Conservation (phyloP, 2,113 vertebrate species). For the Pterocles orientalis region DNA sequence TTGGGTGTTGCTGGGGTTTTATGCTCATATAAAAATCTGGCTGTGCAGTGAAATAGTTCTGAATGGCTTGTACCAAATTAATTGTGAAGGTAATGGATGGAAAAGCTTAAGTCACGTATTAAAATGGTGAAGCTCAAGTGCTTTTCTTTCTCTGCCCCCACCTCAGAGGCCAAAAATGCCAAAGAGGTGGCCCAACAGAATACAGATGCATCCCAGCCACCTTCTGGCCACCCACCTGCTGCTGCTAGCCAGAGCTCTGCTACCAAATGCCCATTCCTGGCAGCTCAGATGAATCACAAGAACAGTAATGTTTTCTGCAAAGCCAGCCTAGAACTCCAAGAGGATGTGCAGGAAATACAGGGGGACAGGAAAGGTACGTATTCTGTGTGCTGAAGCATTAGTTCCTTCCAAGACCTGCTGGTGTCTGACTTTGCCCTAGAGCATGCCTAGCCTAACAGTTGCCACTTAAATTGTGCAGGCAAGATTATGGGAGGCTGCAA, state of each 20-base stretch:
- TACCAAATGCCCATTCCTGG: constrained; percentile 94
- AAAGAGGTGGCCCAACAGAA: constrained; percentile 43
- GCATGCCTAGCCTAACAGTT: neutral
- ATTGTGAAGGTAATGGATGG: no score
- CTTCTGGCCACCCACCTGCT: constrained; percentile 73
- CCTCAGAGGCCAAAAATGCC: constrained; percentile 63
- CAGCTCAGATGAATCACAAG: constrained; percentile 90
- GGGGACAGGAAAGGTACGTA: constrained; percentile 82
- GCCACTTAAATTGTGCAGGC: neutral
- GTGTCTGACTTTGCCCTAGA: neutral
- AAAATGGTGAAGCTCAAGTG: neutral
- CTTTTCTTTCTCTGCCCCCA: neutral
- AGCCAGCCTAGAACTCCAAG: constrained; percentile 90
- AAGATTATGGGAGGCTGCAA: neutral
- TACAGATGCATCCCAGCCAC: constrained; percentile 55
- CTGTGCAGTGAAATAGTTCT: neutral
- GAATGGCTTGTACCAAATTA: neutral
- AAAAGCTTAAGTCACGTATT: neutral
- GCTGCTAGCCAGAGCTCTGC: constrained; percentile 68
- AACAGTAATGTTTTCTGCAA: constrained; percentile 89
- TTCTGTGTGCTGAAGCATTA: rapidly evolving
- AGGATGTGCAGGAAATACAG: constrained; percentile 92
- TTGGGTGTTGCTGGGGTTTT: neutral
- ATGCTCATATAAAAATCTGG: neutral
- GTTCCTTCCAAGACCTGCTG: neutral